Conservation (phyloP, 2,797 vertebrate genomes). For the Chanos chanos region DNA sequence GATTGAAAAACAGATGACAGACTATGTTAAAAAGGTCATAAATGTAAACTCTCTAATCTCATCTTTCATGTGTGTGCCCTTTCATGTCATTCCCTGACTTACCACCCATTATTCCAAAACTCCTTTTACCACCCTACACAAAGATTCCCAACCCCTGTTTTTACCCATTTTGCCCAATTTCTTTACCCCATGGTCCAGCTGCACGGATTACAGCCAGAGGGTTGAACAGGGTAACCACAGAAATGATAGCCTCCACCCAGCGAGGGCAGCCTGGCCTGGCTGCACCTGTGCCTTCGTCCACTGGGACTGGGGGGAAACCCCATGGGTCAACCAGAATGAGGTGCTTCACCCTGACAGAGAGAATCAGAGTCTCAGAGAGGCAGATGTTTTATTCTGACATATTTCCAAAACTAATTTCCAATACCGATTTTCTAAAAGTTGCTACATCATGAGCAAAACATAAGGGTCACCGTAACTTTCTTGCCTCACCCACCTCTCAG, state of each 20-base stretch:
- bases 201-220: constrained; percentile 85
- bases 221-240: constrained; percentile 78
- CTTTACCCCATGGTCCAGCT: constrained; percentile 82
- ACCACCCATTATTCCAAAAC: too few species aligned
- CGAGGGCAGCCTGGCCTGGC: constrained; percentile 66
- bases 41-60: too few species aligned
- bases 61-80: too few species aligned
- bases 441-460: too few species aligned
- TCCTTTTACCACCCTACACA: too few species aligned
- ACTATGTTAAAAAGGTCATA: background rate
- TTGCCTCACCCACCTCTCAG: constrained; percentile 77
- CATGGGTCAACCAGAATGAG: constrained; percentile 89
- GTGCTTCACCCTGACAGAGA: constrained; percentile 75
- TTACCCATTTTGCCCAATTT: background rate
- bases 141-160: too few species aligned
- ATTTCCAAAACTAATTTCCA: too few species aligned
- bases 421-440: too few species aligned
- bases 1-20: background rate
- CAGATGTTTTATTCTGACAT: too few species aligned
- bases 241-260: constrained; percentile 76
- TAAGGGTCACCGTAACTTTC: too few species aligned
- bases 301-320: too few species aligned
- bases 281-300: constrained; percentile 53
- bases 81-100: too few species aligned
- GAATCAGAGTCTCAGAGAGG: background rate